Evolutionary conservation across 2,888 invertebrate genomes (phyloP), one percentile per base, ranked within the genome.

Genomic region (Barypeithes pellucidus): DNA sequence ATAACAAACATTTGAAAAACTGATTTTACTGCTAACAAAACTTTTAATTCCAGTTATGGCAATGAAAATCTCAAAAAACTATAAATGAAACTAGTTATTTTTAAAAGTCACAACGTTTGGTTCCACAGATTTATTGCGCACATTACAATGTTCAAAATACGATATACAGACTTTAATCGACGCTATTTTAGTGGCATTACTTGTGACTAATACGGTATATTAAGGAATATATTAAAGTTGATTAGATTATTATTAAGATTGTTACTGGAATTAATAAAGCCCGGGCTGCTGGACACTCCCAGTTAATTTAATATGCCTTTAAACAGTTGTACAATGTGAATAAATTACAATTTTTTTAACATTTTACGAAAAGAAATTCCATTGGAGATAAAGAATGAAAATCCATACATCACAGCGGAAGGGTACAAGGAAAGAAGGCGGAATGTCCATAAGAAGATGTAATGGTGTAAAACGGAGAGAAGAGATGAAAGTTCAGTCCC

Each of bases 161-260:
- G 3, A n/a, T 43, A 16, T 16, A n/a, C 43, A 3, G 3, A 5
- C 16, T 43, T 43, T 16, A 41, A 14, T 41, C n/a, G 41, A 3
- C n/a, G 16, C 3, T 24, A 4, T 22, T 50, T 50, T 12, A 33
- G 18, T 18, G 18, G 33, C 24, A 24, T 57, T 57, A 57, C 33
- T 41, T 43, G 14, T 36, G 60, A 60, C 60, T 60, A 41, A 43
- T 24, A 43, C 22, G 41, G 61, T 45, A 61, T 61, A 61, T 61
- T 61, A 22, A 61, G 16, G 61, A 22, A 41, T 45, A 61, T 14
- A 61, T 61, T 61, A 61, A 61, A 22, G 61, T 61, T 61, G 61
- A 61, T 61, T 61, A 61, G 45, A 39, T 61, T 45, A 61, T 61
- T 61, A 61, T 60, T 60, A 60, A 61, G 41, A 29, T 61, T 45